These are phyloP conservation scores for Hycleus cichorii DNA, from an alignment of 1,140 invertebrate genomes.

Conservation along the genomic window DNA sequence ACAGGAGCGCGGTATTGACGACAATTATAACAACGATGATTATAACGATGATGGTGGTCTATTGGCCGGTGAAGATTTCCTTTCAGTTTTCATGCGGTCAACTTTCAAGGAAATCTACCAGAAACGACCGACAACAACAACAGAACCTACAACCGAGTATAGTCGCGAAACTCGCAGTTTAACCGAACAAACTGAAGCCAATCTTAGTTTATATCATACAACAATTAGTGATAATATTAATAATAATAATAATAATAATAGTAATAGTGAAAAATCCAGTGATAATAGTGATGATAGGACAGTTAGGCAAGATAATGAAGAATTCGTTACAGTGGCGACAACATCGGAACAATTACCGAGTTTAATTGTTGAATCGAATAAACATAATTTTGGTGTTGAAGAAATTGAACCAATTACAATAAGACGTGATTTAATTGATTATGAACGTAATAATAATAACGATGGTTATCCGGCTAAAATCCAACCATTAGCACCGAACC, in stretches of 20 bases:
- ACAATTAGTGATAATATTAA: conserved; percentile 12
- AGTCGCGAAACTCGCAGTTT: conserved; percentile 31
- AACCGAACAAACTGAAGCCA: conserved; percentile 5
- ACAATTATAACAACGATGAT: conserved; percentile 23
- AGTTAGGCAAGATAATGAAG: conserved; percentile 18
- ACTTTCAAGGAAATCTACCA: conserved; percentile 35
- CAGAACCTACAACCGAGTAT: conserved; percentile 38
- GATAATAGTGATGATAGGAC: conserved; percentile 22
- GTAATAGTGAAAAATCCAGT: conserved; percentile 16
- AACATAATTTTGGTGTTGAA: conserved; percentile 49
- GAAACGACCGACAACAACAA: conserved; percentile 30
- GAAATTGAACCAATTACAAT: conserved; percentile 45
- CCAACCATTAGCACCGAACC: conserved; percentile 4
- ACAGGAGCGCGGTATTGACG: conserved; percentile 39
- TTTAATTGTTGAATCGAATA: conserved; percentile 47
- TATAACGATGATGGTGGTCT: conserved; percentile 38
- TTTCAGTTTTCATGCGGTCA: conserved; percentile 47
- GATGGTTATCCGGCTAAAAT: conserved; percentile 20
- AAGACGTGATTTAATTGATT: conserved; percentile 31
- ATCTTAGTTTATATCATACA: conserved; percentile 7
- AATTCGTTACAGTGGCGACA: conserved; percentile 42
- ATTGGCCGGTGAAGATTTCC: conserved; percentile 50
- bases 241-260: conserved; percentile 6
- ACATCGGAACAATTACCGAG: conserved; percentile 31
- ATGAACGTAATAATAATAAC: background rate